Percentiles rank a stretch among this genome's conserved stretches.
Conservation (phyloP, 2,797 vertebrate species). For the Xiphophorus birchmanni region DNA sequence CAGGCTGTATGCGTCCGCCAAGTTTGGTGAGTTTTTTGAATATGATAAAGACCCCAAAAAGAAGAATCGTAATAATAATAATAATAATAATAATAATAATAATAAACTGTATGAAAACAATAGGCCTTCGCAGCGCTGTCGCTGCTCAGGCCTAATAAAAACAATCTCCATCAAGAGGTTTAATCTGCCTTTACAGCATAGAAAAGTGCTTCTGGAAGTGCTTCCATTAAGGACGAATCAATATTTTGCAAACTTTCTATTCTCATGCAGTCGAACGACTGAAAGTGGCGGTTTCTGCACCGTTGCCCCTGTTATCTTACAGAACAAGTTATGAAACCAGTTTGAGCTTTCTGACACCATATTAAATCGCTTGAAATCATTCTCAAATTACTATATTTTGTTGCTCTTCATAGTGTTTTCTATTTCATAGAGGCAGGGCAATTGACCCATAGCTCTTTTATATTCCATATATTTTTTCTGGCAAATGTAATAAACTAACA, state of each 20-base stretch:
- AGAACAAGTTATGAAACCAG: not conserved
- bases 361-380: not conserved
- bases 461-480: not conserved
- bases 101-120: too few species aligned
- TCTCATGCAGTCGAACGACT: not conserved
- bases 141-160: not conserved
- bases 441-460: not conserved
- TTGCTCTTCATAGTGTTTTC: not conserved
- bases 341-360: not conserved
- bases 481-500: not conserved
- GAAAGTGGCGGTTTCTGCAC: not conserved
- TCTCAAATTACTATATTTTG: not conserved
- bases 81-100: too few species aligned
- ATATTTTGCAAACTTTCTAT: not conserved
- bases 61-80: too few species aligned
- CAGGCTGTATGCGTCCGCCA: too few species aligned
- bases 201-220: not conserved
- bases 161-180: too few species aligned
- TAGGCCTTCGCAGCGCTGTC: too few species aligned
- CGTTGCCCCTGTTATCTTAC: not conserved
- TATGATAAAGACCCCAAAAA: too few species aligned
- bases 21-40: too few species aligned
- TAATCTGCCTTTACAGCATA: not conserved
- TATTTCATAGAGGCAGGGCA: not conserved
- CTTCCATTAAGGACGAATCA: not conserved